Evolutionary conservation across 2,797 vertebrate species (phyloP).

Genomic region (Macropodus opercularis): DNA sequence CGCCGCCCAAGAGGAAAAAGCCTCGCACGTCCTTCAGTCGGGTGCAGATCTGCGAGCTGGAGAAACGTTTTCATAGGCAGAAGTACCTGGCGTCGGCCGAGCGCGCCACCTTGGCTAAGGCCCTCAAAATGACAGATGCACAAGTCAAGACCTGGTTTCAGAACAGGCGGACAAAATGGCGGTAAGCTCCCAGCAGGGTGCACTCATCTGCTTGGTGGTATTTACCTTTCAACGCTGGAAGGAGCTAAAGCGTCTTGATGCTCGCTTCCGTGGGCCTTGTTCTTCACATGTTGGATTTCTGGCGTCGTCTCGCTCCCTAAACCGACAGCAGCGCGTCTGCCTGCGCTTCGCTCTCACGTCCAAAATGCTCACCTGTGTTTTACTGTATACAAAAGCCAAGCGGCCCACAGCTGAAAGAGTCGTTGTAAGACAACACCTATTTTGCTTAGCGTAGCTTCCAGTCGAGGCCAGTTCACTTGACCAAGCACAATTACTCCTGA

Average conservation of each 20-base stretch:
- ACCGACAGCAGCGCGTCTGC: conserved; percentile 19
- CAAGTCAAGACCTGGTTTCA: conserved; percentile 99
- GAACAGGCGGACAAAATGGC: conserved; percentile 98
- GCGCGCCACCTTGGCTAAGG: conserved; percentile 90
- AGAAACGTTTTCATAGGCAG: conserved; percentile 95
- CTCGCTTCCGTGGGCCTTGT: neutral
- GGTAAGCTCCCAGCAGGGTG: conserved; percentile 74
- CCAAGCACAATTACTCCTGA: conserved; percentile 82
- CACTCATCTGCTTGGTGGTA: neutral
- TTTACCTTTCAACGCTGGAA: neutral
- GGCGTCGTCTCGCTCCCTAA: conserved; percentile 15
- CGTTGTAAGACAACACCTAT: conserved; percentile 69
- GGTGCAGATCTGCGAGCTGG: conserved; percentile 96
- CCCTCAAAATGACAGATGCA: conserved; percentile 96
- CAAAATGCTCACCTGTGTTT: conserved; percentile 47
- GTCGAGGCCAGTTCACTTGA: conserved; percentile 77
- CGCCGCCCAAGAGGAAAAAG: conserved; percentile 95
- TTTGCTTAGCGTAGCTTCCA: conserved; percentile 78
- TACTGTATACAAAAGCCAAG: conserved; percentile 33
- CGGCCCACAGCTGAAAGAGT: conserved; percentile 35
- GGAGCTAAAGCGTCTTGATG: neutral
- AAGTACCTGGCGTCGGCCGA: conserved; percentile 96
- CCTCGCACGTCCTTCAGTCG: conserved; percentile 94
- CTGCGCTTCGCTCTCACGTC: conserved; percentile 23
- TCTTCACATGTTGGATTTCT: conserved; percentile 17